Evolutionary conservation across 2,113 vertebrate genomes (phyloP), one percentile per base, ranked within the genome.

Genomic region (Fregetta grallaria): DNA sequence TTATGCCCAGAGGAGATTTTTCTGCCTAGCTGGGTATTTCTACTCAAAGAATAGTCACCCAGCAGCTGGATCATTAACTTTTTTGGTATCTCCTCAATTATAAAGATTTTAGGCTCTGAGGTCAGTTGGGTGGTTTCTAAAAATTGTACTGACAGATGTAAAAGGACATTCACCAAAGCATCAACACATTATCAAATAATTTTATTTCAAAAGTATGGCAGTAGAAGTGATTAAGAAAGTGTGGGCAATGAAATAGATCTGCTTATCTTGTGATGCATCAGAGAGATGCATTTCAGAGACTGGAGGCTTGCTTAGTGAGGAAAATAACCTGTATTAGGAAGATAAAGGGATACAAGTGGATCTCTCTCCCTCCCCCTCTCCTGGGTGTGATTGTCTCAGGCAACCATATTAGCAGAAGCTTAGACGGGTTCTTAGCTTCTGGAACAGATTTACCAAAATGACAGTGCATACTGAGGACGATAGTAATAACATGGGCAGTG

Each of bases 381-480:
- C 82, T 5, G 73, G 95, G 95, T 79, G 79, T 52, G 50, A 94
- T 95, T 95, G 81, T 95, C 91, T 95, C 72, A 72, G 56, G 58
- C 86, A 90, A 52, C 71, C 29, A 14, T 62, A 86, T 96, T 96
- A 96, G 89, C 45, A 61, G 94, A 32, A 85, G 62, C 79, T 93
- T 95, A 80, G 68, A 63, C 0, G 4, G 44, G 56, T 93, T 89
- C 71, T 62, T 20, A 25, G 87, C 75, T 86, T 86, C 81, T 59
- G 59, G 80, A 97, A 95, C 87, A 95, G 72, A 86, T 97, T 90
- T 94, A 74, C 94, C 66, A 71, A 90, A 93, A 88, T 95, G 95
- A 96, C 74, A 76, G 40, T 19, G 20, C 59, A 30, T 79, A 56
- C 49, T 20, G 20, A 94, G 79, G 90, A 86, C 71, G 50, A 67